Conservation (phyloP, 2,888 invertebrate species). For the Apomyelois bistriatella region DNA sequence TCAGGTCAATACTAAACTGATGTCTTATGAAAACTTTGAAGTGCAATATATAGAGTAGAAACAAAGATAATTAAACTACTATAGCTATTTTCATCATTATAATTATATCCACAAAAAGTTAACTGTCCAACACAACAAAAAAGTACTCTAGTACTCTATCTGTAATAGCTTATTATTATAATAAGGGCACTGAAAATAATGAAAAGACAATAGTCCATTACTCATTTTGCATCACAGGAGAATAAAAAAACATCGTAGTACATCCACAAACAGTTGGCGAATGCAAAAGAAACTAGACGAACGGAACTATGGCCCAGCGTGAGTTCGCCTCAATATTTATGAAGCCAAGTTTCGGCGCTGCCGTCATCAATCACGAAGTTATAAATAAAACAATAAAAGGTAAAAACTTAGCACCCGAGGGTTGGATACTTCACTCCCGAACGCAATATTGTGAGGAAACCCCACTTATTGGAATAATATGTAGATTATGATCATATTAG, state of each 20-base stretch:
- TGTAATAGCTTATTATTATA: too few relatives aligned
- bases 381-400: conserved; percentile 81
- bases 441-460: conserved; percentile 69
- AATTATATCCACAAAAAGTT: too few relatives aligned
- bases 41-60: too few relatives aligned
- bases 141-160: too few relatives aligned
- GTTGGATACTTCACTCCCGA: conserved; percentile 58
- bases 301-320: conserved; percentile 61
- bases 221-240: neutral
- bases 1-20: too few relatives aligned
- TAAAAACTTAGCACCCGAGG: conserved; percentile 69
- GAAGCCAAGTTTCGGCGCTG: conserved; percentile 63
- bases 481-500: conserved; percentile 75
- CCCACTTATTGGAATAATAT: conserved; percentile 79
- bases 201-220: neutral
- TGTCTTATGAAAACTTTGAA: too few relatives aligned
- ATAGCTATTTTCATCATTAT: too few relatives aligned
- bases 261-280: conserved; percentile 9
- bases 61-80: too few relatives aligned
- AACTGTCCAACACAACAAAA: too few relatives aligned
- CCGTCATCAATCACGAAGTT: conserved; percentile 80
- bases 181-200: neutral
- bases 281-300: conserved; percentile 11
- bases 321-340: conserved; percentile 74
- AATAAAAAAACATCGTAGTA: neutral